Evolutionary conservation across 92 coral and sea anemone species (phyloP), one percentile per base, ranked within the genome.

Genomic region (Zoanthus sociatus): DNA sequence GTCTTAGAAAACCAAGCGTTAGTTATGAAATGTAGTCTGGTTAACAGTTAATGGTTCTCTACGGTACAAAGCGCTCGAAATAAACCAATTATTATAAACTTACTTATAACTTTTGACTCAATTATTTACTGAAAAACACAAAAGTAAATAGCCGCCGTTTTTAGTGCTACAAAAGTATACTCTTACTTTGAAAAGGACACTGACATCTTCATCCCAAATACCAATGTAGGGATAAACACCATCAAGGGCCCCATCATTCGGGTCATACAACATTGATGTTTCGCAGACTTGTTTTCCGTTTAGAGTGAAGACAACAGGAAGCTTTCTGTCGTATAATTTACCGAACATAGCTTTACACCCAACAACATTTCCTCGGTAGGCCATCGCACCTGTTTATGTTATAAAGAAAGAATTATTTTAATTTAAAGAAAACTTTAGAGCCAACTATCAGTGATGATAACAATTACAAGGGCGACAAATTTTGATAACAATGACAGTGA

Each of bases 321-420:
- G 31, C 13, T 10, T 32, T 9, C 48, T 58, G 21, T 61, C 21
- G 3, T 18, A 45, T 9, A 21, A 54, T 21, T 83, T 56, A 26
- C 53, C 72, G 46, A 55, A 88, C 13, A 60, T 30, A 26, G 73
- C 74, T 83, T 64, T 75, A 31, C 91, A 82, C 68, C 84, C 91
- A 12, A 87, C 77, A 42, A 87, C 84, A 77, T 87, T 76, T 67
- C 90, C 90, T 2, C 90, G 82, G n/a, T 73, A 58, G 10, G 91
- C 91, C 91, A 88, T 82, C 13, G 83, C 77, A 48, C 68, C 91
- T 88, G 56, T 18, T 50, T 50, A 61, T 17, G 3, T 26, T 14
- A 74, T 26, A 56, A 3, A 50, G 13, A 30, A 37, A 17, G 8
- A 21, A 37, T 9, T 68, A 31, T 11, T 50, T 11, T 50, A 7